Evolutionary conservation across 2,113 vertebrate species (phyloP).

Genomic region (Hydropotes inermis): DNA sequence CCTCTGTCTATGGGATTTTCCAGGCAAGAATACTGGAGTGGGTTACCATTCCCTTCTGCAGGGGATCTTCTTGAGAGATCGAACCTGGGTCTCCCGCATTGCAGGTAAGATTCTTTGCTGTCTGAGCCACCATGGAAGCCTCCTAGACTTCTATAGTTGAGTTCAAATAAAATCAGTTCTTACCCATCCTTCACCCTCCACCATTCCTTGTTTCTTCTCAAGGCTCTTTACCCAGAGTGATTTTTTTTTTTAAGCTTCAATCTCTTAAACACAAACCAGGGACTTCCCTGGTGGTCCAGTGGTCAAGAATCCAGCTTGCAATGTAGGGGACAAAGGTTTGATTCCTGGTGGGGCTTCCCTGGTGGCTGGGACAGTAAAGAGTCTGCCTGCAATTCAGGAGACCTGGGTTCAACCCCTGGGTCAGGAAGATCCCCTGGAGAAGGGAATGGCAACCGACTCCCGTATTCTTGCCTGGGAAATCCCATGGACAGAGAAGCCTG

Average conservation of each 20-base stretch:
- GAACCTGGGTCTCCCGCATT: not conserved
- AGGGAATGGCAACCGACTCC: not conserved
- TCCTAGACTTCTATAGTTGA: not conserved
- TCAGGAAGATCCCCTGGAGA: not conserved
- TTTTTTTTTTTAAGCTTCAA: not conserved
- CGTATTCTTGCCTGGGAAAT: not conserved
- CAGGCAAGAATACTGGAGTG: not conserved
- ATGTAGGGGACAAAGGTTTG: not conserved
- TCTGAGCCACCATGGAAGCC: not conserved
- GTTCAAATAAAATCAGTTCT: not conserved
- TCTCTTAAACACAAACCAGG: conserved; percentile 21
- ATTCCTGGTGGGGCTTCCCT: not conserved
- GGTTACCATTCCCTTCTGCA: not conserved
- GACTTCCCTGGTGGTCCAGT: not conserved
- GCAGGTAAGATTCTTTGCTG: not conserved
- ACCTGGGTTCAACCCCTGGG: not conserved
- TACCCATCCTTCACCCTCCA: not conserved
- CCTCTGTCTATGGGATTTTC: not conserved
- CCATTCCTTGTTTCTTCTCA: not conserved
- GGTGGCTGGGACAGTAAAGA: not conserved
- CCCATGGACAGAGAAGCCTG: not conserved
- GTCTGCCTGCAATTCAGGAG: not conserved
- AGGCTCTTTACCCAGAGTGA: not conserved
- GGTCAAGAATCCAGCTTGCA: not conserved
- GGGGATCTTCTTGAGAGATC: not conserved